Evolutionary conservation across 2,888 invertebrate species (phyloP), one percentile per base, ranked within the genome.

Genomic region (Lumbricus terrestris): DNA sequence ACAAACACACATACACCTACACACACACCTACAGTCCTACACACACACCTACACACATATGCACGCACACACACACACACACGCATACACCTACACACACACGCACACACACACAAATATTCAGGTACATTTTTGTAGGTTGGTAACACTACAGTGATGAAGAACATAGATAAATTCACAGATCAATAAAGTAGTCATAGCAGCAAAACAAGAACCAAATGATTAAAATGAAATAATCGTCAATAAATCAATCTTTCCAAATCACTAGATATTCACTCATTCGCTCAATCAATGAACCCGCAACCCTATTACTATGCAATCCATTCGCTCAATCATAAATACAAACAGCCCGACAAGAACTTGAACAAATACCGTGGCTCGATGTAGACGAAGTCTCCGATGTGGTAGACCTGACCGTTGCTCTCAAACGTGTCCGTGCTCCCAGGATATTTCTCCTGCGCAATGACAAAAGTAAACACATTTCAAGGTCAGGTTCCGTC

Each of bases 301-400:
- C 23, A 23, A 47, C 6, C 23, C 47, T 47, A 47, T 47, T 47
- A 23, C 54, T 33, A n/a, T n/a, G n/a, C 18, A 34, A 89, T 54
- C 34, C 2, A 89, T 89, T 89, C 34, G 20, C 33, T 54, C 33
- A 37, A 18, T 37, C 35, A 33, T 35, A 33, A 34, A 34, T 42
- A 16, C 23, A 29, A 47, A 54, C 29, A 40, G 6, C 42, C 97
- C 96, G 91, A 97, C 97, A 89, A 42, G 89, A 90, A 54, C n/a
- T n/a, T 40, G 16, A 69, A 40, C 82, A 91, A 93, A 93, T 92
- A 95, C 94, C 95, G 94, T 54, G 95, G 95, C 91, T 95, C 95
- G 37, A 98, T 96, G 95, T 99, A 99, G 0, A 98, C 98, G 95
- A 98, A 99, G 94, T 99, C 98, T 0, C 98, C 98, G 38, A 97